These are phyloP conservation scores for Danio albolineatus DNA, from an alignment of 2,797 vertebrate genomes.

Conservation along the genomic window DNA sequence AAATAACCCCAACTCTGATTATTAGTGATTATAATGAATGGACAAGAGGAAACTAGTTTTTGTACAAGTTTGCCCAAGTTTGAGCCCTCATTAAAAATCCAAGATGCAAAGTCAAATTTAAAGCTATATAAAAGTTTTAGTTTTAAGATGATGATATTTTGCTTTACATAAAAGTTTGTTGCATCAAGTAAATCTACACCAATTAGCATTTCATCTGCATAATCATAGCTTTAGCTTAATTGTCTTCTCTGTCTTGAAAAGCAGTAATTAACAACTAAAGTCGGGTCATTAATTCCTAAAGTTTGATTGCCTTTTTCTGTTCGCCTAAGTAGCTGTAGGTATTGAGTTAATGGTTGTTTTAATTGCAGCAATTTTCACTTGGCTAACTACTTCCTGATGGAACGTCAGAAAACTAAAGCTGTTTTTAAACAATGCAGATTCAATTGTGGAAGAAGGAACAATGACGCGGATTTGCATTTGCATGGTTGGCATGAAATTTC, in stretches of 20 bases:
- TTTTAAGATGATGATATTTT: neutral
- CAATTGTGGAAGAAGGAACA: neutral
- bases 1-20: too few species aligned
- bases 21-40: too few species aligned
- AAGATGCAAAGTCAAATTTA: neutral
- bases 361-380: conserved; percentile 1
- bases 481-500: neutral
- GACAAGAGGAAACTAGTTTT: too few species aligned
- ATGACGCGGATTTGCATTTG: neutral
- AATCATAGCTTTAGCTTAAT: neutral
- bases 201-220: neutral
- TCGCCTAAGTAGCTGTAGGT: neutral
- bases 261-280: conserved; percentile 9
- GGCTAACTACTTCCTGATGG: conserved; percentile 1
- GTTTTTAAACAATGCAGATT: conserved; percentile 3
- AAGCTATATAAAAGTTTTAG: neutral
- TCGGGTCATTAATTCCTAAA: neutral
- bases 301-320: conserved; percentile 1
- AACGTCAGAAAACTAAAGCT: neutral
- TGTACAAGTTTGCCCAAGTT: too few species aligned
- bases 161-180: neutral
- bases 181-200: neutral
- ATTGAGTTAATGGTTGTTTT: neutral
- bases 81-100: neutral
- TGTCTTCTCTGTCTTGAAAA: neutral